Evolutionary conservation across 2,113 vertebrate species (phyloP).

Genomic region (Ahaetulla prasina): DNA sequence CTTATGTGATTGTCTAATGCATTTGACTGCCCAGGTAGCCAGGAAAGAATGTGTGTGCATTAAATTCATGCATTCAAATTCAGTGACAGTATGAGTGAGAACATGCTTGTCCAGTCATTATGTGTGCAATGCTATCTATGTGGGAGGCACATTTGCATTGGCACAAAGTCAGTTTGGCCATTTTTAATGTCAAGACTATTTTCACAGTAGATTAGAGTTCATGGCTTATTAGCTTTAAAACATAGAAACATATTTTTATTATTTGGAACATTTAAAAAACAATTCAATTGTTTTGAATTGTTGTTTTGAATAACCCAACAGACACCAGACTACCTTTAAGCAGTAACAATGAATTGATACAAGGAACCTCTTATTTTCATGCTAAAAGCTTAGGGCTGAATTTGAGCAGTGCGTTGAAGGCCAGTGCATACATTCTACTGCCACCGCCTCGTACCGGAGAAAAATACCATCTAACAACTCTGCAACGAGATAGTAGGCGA

Average conservation of each 20-base stretch:
- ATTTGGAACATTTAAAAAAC: background rate
- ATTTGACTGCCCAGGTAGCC: background rate
- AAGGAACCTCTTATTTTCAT: background rate
- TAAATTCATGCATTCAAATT: background rate
- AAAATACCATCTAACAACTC: background rate
- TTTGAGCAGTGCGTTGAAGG: background rate
- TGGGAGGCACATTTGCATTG: background rate
- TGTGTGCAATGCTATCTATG: background rate
- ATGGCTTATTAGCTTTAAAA: background rate
- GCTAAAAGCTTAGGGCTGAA: background rate
- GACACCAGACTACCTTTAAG: background rate
- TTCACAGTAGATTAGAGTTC: background rate
- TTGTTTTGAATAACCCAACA: background rate
- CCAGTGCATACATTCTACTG: background rate
- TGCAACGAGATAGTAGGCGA: background rate
- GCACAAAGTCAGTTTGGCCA: background rate
- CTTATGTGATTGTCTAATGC: background rate
- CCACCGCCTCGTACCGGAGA: background rate
- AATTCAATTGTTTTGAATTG: too few species aligned
- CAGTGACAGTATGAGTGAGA: background rate
- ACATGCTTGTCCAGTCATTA: background rate
- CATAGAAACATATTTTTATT: background rate
- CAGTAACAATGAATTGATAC: background rate
- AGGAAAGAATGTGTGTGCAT: background rate
- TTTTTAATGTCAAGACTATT: background rate